Evolutionary conservation across 2,888 invertebrate species (phyloP).

Genomic region (Idaea straminata): DNA sequence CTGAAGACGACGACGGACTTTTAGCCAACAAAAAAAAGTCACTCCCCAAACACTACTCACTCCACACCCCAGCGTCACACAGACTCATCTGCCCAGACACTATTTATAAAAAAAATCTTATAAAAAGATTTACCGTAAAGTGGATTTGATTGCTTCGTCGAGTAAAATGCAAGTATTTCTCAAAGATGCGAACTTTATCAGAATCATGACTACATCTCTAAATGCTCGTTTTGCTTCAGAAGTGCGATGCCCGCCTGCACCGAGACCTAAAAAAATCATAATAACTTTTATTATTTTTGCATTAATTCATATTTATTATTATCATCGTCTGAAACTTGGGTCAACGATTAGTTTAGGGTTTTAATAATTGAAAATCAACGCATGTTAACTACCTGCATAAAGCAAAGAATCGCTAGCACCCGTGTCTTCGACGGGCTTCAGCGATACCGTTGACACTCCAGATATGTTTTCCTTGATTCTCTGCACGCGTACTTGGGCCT

Average conservation of each 20-base stretch:
- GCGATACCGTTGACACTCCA: slow-evolving; percentile 61
- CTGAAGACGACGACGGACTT: not conserved
- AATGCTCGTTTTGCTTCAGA: slow-evolving; percentile 67
- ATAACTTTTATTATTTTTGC: not conserved
- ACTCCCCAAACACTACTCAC: no score
- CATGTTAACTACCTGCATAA: slow-evolving; percentile 43
- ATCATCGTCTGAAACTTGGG: no score
- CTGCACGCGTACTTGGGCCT: slow-evolving; percentile 70
- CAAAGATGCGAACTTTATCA: slow-evolving; percentile 76
- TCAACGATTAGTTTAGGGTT: no score
- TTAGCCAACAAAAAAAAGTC: no score
- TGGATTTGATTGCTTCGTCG: slow-evolving; percentile 60
- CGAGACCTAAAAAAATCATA: slow-evolving; percentile 37
- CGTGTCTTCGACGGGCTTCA: slow-evolving; percentile 60
- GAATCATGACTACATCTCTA: slow-evolving; percentile 56
- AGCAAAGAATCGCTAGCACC: slow-evolving; percentile 54
- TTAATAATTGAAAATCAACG: no score
- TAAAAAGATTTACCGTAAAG: slow-evolving; percentile 52
- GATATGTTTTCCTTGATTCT: slow-evolving; percentile 67
- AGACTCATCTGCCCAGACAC: no score
- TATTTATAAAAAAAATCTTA: no score
- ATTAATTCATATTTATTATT: no score
- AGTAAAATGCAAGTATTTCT: slow-evolving; percentile 63
- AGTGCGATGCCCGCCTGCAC: slow-evolving; percentile 68
- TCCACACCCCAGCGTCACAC: no score